Conservation (phyloP, 2,888 invertebrate genomes). For the Crossocerus cetratus region DNA sequence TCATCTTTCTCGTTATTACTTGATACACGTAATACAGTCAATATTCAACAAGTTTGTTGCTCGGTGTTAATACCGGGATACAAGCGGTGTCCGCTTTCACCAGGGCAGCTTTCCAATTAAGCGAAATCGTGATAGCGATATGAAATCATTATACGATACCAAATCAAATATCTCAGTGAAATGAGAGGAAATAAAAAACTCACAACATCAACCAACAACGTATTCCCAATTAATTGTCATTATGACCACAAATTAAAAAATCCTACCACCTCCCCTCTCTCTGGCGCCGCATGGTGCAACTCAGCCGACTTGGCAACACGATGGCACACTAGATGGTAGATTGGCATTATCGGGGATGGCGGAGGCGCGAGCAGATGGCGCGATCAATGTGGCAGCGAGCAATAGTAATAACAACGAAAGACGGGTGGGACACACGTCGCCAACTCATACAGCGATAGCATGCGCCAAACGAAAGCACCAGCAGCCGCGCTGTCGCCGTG, state of each 20-base stretch:
- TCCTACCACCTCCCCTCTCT: too few species aligned
- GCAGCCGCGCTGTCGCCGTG: conserved; percentile 3
- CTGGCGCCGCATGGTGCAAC: too few species aligned
- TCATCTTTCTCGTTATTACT: neutral
- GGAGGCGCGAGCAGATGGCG: conserved; percentile 13
- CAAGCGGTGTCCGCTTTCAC: neutral
- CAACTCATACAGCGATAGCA: conserved; percentile 19
- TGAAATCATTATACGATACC: too few species aligned
- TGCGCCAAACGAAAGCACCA: conserved; percentile 27
- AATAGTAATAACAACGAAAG: conserved; percentile 28
- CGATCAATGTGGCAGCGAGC: conserved; percentile 9
- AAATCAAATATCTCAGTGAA: too few species aligned
- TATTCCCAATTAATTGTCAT: too few species aligned
- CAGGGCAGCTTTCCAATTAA: neutral
- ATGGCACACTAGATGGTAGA: too few species aligned
- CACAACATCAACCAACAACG: too few species aligned
- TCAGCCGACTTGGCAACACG: too few species aligned
- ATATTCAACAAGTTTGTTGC: neutral
- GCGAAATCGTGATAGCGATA: too few species aligned
- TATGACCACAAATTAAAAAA: too few species aligned
- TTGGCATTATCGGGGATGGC: conserved; percentile 36
- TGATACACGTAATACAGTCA: neutral
- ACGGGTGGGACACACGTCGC: conserved; percentile 32
- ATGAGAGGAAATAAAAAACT: too few species aligned
- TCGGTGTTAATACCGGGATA: neutral